phyloP scores from a whole-genome alignment of 2,113 vertebrate species.

The Rhea pennata region DNA sequence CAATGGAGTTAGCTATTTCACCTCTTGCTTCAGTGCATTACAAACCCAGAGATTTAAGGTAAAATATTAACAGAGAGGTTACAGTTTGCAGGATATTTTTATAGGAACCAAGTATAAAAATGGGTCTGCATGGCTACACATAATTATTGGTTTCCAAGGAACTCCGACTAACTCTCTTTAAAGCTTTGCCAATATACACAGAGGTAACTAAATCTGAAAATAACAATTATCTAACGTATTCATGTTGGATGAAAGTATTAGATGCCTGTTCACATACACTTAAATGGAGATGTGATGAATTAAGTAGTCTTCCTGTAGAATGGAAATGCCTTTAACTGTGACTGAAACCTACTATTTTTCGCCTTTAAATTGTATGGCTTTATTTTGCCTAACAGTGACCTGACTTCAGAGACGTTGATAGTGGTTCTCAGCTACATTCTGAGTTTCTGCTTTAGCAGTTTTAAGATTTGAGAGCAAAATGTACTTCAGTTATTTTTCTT shows the following conservation, averaged over 20 bases:
- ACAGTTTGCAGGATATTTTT: slow-evolving; percentile 19
- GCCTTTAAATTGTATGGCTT: background rate
- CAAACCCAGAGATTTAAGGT: slow-evolving; percentile 31
- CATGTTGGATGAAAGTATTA: slow-evolving; percentile 15
- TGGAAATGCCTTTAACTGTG: background rate
- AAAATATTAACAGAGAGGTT: slow-evolving; percentile 37
- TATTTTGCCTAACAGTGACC: background rate
- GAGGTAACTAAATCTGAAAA: slow-evolving; percentile 56
- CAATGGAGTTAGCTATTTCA: slow-evolving; percentile 30
- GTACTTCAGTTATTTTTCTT: background rate
- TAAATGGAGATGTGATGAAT: slow-evolving; percentile 27
- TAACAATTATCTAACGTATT: slow-evolving; percentile 25
- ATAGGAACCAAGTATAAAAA: slow-evolving; percentile 4
- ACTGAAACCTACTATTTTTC: slow-evolving; percentile 2
- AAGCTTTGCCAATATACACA: slow-evolving; percentile 55
- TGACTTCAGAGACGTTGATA: background rate
- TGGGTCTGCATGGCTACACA: background rate
- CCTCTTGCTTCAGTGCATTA: slow-evolving; percentile 15
- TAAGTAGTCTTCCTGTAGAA: slow-evolving; percentile 18
- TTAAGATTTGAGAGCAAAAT: background rate
- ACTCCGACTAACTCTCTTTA: slow-evolving; percentile 46
- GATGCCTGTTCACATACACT: background rate
- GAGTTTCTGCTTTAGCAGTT: background rate
- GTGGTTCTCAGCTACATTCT: background rate
- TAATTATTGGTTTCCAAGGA: slow-evolving; percentile 45